Evolutionary conservation across 37 sponge, comb jelly and placozoan species (phyloP).

Genomic region (Mnemiopsis leidyi): DNA sequence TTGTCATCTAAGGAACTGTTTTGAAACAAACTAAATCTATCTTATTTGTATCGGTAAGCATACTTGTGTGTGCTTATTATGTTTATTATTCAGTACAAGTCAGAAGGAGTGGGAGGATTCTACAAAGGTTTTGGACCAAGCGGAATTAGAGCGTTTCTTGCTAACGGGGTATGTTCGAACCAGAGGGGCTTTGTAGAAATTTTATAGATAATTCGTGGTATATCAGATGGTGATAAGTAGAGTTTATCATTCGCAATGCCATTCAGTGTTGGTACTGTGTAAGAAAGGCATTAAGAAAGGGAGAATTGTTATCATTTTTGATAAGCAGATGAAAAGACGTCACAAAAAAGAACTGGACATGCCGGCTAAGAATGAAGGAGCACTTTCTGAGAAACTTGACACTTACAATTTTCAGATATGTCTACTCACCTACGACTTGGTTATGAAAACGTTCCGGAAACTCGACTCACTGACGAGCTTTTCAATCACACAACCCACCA

Average conservation of each 20-base stretch:
- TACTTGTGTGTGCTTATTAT: too few relatives aligned
- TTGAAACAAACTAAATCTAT: too few relatives aligned
- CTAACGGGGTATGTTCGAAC: neutral
- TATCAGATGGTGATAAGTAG: constrained; percentile 8
- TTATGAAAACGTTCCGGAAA: neutral
- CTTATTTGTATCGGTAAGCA: too few relatives aligned
- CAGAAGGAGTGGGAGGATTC: neutral
- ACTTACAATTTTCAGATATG: neutral
- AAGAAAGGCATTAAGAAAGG: too few relatives aligned
- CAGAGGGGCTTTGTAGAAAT: neutral
- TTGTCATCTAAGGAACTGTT: too few relatives aligned
- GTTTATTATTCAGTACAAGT: neutral
- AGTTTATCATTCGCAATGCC: neutral
- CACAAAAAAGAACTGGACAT: too few relatives aligned
- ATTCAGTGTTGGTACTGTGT: too few relatives aligned
- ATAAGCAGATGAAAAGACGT: too few relatives aligned
- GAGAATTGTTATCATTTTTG: too few relatives aligned
- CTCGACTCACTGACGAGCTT: neutral
- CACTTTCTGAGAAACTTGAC: neutral
- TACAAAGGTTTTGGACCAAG: constrained; percentile 12
- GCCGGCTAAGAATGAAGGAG: neutral
- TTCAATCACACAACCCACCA: neutral
- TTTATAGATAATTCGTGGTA: neutral
- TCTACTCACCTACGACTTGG: neutral
- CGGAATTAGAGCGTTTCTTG: neutral